Base-by-base conservation (phyloP, 1,140 invertebrate species). In the Drosophila lacertosa region DNA sequence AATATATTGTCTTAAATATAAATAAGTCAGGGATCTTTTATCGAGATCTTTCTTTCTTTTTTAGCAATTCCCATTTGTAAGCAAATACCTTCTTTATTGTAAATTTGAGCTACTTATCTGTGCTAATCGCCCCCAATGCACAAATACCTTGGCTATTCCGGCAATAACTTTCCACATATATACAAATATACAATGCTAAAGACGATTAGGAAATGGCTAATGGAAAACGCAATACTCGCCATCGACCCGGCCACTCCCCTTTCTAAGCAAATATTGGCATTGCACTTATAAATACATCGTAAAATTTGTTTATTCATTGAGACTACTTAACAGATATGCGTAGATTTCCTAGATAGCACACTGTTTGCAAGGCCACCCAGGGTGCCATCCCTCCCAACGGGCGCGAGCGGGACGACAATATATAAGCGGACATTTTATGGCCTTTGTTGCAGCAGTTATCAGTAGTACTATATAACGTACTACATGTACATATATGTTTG, bases 261-360 rank as follows among this genome's bases (percentile, higher is more conserved):
- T 26, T 20, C 16, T 15, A 64, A 44, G 18, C 48, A 74, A 86
- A 86, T 86, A 77, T 86, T 86, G 77, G 64, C 74, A 51, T 54
- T 75, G 68, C 74, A 81, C 81, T 86, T 82, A 77, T 71, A 81
- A 74, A 88, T 74, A 82, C 77, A 82, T 75, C 77, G 77, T 82
- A 72, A 82, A 88, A 78, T 86, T 77, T 88, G 82, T 88, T 86
- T 82, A 82, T 71, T 75, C 66, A 88, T 77, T 57, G 69, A 77
- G 84, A 81, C 69, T 86, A 86, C 80, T 80, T 74, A 79, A 83
- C 59, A 69, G 65, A 81, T 72, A 62, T 55, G 54, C 58, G 68
- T 67, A 64, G 68, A 86, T 86, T 84, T 84, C 80, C 80, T 84
- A 80, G 57, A 77, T 77, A 66, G 63, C 53, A 11, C 4, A 32